Evolutionary conservation across 2,888 invertebrate genomes (phyloP).

Genomic region (Apodemia hepburni): DNA sequence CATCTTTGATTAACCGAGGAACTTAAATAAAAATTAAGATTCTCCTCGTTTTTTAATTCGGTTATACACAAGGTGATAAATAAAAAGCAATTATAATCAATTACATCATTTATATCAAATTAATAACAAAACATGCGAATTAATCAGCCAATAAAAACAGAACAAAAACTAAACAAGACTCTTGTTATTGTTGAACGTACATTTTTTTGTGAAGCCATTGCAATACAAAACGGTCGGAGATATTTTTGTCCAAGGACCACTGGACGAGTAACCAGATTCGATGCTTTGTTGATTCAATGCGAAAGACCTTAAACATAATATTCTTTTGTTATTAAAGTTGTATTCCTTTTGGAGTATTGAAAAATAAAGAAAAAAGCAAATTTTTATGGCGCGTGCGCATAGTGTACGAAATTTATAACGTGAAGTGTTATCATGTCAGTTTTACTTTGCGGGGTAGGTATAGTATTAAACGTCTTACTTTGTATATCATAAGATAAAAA

Average conservation of each 20-base stretch:
- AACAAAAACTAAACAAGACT: constrained; percentile 35
- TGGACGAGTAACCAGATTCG: constrained; percentile 52
- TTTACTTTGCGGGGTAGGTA: no score
- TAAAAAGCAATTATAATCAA: constrained; percentile 8
- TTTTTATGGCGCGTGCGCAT: no score
- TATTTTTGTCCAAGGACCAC: constrained; percentile 37
- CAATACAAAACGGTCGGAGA: constrained; percentile 42
- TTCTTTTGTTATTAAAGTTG: not conserved
- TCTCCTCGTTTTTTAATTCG: no score
- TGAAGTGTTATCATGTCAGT: no score
- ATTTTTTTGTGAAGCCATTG: constrained; percentile 46
- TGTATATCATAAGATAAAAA: no score
- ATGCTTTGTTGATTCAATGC: constrained; percentile 38
- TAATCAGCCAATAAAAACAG: constrained; percentile 27
- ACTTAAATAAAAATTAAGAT: no score
- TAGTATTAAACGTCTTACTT: no score
- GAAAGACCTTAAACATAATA: constrained; percentile 45
- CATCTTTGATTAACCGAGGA: no score
- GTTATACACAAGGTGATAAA: not conserved
- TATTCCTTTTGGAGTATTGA: not conserved
- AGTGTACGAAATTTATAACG: no score
- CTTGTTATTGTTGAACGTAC: constrained; percentile 44
- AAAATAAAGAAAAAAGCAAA: no score
- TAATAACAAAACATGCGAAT: constrained; percentile 20
- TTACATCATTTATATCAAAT: constrained; percentile 12